Conservation (phyloP, 2,113 vertebrate genomes). For the Aramus guarauna region DNA sequence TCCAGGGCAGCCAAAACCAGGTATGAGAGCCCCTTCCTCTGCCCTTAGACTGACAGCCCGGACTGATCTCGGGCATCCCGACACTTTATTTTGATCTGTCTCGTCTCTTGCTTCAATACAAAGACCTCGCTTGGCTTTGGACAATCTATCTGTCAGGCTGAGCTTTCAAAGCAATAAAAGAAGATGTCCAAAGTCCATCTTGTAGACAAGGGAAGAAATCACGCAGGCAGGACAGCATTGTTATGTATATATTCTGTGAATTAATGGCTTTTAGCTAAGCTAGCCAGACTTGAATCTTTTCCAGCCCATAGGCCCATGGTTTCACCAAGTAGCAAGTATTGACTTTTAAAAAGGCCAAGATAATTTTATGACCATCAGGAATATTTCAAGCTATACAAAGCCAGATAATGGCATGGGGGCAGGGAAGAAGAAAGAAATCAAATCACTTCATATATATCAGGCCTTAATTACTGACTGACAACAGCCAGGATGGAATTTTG, state of each 20-base stretch:
- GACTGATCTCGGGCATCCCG: neutral
- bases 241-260: neutral
- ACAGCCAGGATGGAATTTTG: neutral
- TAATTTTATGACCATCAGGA: constrained; percentile 29
- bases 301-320: neutral
- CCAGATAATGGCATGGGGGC: neutral
- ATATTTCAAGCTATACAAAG: constrained; percentile 11
- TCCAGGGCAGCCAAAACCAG: neutral
- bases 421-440: neutral
- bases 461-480: constrained; percentile 14
- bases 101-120: neutral
- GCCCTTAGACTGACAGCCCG: neutral
- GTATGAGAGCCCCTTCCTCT: neutral
- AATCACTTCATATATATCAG: neutral
- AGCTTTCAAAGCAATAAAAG: neutral
- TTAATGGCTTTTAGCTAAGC: constrained; percentile 12
- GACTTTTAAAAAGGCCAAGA: constrained; percentile 44
- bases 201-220: neutral
- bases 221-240: neutral
- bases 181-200: neutral
- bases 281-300: neutral
- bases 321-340: constrained; percentile 10
- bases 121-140: neutral
- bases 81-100: neutral
- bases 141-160: neutral